Base-by-base conservation (phyloP, 2,113 vertebrate species). In the Oreochromis niloticus region DNA sequence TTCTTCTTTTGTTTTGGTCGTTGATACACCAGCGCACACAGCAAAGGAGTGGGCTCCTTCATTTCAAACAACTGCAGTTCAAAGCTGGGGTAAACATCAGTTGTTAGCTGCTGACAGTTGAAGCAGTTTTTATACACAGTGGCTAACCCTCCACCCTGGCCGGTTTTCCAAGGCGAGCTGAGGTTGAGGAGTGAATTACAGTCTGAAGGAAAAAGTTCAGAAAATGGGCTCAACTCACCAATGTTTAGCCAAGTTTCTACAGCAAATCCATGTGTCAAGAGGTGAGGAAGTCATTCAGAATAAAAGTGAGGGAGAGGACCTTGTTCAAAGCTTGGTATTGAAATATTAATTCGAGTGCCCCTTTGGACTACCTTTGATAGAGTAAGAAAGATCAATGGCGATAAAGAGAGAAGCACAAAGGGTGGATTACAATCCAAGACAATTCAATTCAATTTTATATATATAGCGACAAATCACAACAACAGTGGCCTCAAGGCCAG, bases 341-440 rank as follows among this genome's bases (percentile, higher is more conserved):
- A 88, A 91, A 84, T 5, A 54, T 86, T 90, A 90, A 89, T 90
- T 89, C 84, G 66, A 89, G n/a, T 79, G 34, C 80, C 87, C 48
- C 79, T 82, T 32, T 73, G 80, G 85, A 91, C 87, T 84, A 86
- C 71, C 50, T 88, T 39, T 24, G 83, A 57, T 46, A 71, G 34
- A 34, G 30, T 13, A 46, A 71, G 83, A 59, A 41, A 78, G 80
- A 61, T 41, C 30, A 54, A n/a, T 36, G 48, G 30, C 22, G 16
- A 36, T 79, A 54, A 36, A 32, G 22, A 6, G 41, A 13, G 19
- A 46, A 56, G 41, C 36, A 30, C 4, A 27, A 56, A 81, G 16
- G 6, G 59, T 61, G 34, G 30, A 61, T 61, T 61, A 16, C 4
- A 75, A 75, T 30, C 7, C 66, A 27, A 73, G 54, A 81, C n/a